Conservation (phyloP, 2,797 vertebrate genomes). For the Danio kyathit region DNA sequence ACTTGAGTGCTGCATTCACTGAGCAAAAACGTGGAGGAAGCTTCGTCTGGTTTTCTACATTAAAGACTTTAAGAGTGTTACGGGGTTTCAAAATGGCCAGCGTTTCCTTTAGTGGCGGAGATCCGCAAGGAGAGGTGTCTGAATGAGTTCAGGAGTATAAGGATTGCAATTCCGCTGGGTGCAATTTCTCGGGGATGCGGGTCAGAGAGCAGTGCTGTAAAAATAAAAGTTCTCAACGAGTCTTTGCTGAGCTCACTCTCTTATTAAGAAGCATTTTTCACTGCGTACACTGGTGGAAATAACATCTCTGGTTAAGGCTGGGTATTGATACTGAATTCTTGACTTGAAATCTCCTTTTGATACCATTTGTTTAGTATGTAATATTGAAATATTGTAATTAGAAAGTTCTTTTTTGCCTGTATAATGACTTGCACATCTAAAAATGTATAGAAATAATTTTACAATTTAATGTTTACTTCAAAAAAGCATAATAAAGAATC, state of each 20-base stretch:
- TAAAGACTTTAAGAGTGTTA: conserved; percentile 8
- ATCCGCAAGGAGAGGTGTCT: background rate
- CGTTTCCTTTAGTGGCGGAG: background rate
- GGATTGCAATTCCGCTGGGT: background rate
- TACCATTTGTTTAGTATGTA: background rate
- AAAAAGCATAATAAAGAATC: too few relatives aligned
- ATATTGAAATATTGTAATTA: background rate
- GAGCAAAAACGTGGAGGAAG: background rate
- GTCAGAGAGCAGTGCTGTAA: conserved; percentile 3
- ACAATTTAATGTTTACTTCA: too few relatives aligned
- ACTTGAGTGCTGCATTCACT: background rate
- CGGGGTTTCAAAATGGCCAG: background rate
- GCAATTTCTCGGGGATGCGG: background rate
- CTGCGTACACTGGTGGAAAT: background rate
- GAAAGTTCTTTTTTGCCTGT: too few relatives aligned
- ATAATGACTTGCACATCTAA: too few relatives aligned
- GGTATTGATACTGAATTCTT: background rate
- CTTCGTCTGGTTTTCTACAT: conserved; percentile 14
- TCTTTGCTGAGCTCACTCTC: background rate
- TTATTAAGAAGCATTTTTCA: conserved; percentile 8
- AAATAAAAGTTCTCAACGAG: background rate
- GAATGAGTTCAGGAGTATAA: background rate
- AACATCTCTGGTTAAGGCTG: background rate
- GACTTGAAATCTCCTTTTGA: background rate
- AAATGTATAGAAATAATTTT: too few relatives aligned